phyloP scores from a whole-genome alignment of 2,888 invertebrate species.

The Chironomus riparius region DNA sequence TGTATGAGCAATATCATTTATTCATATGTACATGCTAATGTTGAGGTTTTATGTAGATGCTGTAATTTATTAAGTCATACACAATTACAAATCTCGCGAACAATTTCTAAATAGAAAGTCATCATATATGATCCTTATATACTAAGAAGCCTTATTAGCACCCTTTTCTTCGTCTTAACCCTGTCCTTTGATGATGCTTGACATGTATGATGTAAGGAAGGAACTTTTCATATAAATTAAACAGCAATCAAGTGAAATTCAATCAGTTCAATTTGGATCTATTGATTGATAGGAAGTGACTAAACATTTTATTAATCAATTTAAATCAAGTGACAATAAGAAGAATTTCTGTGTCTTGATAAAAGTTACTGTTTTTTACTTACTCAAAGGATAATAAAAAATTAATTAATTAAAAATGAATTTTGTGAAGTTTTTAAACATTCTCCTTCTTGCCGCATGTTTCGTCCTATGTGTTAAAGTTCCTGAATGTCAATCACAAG shows the following conservation, averaged over 20 bases:
- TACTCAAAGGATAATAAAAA: no score
- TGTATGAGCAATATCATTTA: no score
- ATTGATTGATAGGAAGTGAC: constrained; percentile 14
- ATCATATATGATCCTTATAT: no score
- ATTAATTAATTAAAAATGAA: background rate
- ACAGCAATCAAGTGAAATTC: background rate
- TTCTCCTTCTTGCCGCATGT: constrained; percentile 9
- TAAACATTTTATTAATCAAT: background rate
- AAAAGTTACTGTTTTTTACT: no score
- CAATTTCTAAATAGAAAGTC: no score
- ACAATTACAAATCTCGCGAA: no score
- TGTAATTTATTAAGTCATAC: no score
- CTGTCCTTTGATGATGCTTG: background rate
- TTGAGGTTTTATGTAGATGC: no score
- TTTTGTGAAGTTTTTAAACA: constrained; percentile 11
- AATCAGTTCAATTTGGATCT: background rate
- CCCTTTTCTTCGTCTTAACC: background rate
- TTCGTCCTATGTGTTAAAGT: background rate
- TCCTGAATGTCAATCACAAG: constrained; percentile 21
- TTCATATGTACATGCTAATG: no score
- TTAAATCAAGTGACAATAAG: background rate
- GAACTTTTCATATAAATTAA: constrained; percentile 12
- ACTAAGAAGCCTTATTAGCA: constrained; percentile 6
- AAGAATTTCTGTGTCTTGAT: no score
- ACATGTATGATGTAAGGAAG: background rate